phyloP scores from a whole-genome alignment of 2,797 vertebrate species.

The Semotilus atromaculatus region DNA sequence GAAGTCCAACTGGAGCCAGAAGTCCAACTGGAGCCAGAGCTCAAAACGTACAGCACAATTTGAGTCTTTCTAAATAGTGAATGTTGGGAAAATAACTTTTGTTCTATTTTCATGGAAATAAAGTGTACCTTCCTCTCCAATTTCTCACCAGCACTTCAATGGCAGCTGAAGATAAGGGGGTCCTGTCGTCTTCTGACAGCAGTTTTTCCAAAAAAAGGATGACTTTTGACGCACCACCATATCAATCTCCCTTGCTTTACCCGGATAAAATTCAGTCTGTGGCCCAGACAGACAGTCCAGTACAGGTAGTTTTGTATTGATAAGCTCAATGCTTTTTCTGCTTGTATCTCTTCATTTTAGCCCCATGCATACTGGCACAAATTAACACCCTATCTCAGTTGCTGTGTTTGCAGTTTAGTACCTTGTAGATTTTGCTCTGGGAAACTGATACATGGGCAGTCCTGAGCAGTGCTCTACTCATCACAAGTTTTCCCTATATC shows the following conservation, averaged over 20 bases:
- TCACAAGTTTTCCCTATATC: slow-evolving; percentile 90
- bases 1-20: background rate
- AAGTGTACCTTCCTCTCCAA: background rate
- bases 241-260: slow-evolving; percentile 32
- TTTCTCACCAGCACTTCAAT: slow-evolving; percentile 21
- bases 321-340: background rate
- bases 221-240: background rate
- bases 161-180: background rate
- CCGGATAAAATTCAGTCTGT: slow-evolving; percentile 10
- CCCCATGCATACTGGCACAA: background rate
- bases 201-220: slow-evolving; percentile 6
- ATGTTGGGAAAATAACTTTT: background rate
- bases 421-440: slow-evolving; percentile 65
- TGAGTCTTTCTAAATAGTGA: background rate
- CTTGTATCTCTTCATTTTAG: background rate
- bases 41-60: background rate
- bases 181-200: slow-evolving; percentile 1
- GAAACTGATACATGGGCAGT: slow-evolving; percentile 91
- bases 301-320: slow-evolving; percentile 14
- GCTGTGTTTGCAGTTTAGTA: background rate
- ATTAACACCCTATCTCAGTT: background rate
- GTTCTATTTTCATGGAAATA: background rate
- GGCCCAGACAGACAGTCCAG: slow-evolving; percentile 24
- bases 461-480: slow-evolving; percentile 79
- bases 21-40: background rate